Percentiles rank a stretch among this genome's conserved stretches.
These are phyloP conservation scores for Nezara viridula DNA, from an alignment of 2,888 invertebrate species.

Conservation along the genomic window DNA sequence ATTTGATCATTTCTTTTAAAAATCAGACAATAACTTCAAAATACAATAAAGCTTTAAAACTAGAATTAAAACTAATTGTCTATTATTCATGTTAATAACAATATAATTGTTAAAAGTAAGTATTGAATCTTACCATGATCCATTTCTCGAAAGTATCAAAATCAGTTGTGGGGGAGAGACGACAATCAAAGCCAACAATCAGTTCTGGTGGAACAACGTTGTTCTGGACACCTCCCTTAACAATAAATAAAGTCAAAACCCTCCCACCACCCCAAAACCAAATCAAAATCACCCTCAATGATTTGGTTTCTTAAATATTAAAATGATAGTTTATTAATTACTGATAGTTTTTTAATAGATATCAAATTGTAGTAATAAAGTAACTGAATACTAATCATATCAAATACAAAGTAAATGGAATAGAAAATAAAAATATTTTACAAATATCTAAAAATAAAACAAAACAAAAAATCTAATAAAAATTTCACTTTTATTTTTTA, in stretches of 20 bases:
- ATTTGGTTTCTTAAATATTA: background rate
- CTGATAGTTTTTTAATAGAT: background rate
- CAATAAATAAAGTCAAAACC: constrained; percentile 57
- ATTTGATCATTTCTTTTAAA: too few relatives aligned
- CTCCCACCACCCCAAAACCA: constrained; percentile 55
- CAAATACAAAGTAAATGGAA: constrained; percentile 3
- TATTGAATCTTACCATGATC: constrained; percentile 70
- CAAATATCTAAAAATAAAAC: constrained; percentile 7
- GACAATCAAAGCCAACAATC: constrained; percentile 80
- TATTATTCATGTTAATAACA: too few relatives aligned
- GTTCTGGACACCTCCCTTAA: constrained; percentile 87
- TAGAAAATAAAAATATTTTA: background rate
- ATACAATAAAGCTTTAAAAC: background rate
- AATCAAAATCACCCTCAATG: constrained; percentile 15
- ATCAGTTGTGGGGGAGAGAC: constrained; percentile 78
- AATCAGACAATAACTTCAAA: too few relatives aligned
- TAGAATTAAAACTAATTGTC: too few relatives aligned
- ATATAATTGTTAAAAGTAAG: background rate
- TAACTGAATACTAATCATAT: background rate
- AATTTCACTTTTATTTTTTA: constrained; percentile 9
- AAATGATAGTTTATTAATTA: background rate
- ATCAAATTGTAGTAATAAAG: constrained; percentile 1
- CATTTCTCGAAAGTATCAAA: constrained; percentile 76
- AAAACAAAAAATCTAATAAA: background rate
- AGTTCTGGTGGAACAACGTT: constrained; percentile 92